Evolutionary conservation across 1,140 invertebrate species (phyloP), one percentile per base, ranked within the genome.

Genomic region (Aleiodes sp.): DNA sequence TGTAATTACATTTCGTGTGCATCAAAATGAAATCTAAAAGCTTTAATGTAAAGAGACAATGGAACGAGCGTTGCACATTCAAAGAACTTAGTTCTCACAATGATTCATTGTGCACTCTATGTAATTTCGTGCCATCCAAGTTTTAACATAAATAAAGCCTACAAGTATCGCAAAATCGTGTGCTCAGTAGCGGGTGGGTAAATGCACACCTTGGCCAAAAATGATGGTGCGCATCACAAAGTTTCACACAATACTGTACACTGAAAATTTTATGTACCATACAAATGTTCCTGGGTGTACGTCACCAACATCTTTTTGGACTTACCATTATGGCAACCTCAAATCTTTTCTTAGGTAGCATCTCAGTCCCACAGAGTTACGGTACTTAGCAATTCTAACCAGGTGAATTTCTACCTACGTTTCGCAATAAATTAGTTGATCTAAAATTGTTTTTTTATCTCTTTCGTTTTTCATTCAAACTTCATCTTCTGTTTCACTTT

Each of bases 111-210:
- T 59, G 24, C 14, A 14, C n/a, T 10, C 1, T 6, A 9, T 12
- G 56, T 12, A 59, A 59, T 59, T 59, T 59, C n/a, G 24, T 4
- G 26, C n/a, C 10, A 29, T 4, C 10, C 28, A 59, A 59, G 56
- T 59, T 59, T 29, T 59, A 14, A 14, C 56, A 59, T 59, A 59
- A 59, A 59, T 59, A 59, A 59, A 31, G 28, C 2, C 14, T 12
- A 29, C 28, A 14, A 59, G 26, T 59, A 59, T 59, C 28, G 56
- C 28, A 59, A 31, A 59, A 59, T 59, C n/a, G 28, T 24, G 46
- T 21, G 24, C 21, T 24, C 10, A 26, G 1, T 12, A 26, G 46
- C 9, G 14, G 39, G 39, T 16, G 14, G 24, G 4, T 31, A 28
- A n/a, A 31, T 29, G 16, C 26, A n/a, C 9, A 59, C 9, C 12